Percentiles rank a stretch among this genome's conserved stretches.
Evolutionary conservation across 2,797 vertebrate species (phyloP).

Genomic region (Coluber constrictor): DNA sequence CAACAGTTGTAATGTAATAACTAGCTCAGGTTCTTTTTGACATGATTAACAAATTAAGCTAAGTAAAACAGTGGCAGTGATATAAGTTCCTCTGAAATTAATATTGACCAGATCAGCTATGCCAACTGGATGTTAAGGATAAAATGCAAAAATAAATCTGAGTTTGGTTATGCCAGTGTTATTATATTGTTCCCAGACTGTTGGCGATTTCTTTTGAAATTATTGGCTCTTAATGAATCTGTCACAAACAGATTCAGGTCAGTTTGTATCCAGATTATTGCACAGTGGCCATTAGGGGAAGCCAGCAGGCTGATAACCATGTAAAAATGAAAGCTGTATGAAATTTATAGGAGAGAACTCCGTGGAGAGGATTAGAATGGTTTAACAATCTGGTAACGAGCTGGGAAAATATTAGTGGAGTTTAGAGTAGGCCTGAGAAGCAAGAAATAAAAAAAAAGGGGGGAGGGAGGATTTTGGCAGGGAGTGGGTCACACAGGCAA

Average conservation of each 20-base stretch:
- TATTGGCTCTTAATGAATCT: background rate
- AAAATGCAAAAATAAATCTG: background rate
- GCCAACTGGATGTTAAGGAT: background rate
- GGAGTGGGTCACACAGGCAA: constrained; percentile 64
- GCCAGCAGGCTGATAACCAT: constrained; percentile 52
- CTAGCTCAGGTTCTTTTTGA: background rate
- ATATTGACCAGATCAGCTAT: background rate
- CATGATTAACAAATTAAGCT: background rate
- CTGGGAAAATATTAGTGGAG: constrained; percentile 44
- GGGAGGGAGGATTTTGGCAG: constrained; percentile 67
- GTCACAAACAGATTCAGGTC: constrained; percentile 31
- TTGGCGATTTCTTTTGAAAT: accelerated
- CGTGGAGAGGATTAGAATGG: constrained; percentile 51
- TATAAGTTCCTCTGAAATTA: accelerated
- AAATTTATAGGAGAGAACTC: constrained; percentile 47
- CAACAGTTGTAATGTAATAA: background rate
- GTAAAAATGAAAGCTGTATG: constrained; percentile 26
- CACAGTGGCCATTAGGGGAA: constrained; percentile 52
- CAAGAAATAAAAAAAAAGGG: constrained; percentile 23
- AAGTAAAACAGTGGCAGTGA: background rate
- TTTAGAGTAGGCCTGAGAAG: constrained; percentile 43
- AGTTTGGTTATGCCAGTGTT: background rate
- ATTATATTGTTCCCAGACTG: background rate
- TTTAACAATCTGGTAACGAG: constrained; percentile 55
- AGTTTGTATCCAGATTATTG: constrained; percentile 34